These are phyloP conservation scores for Ondatra zibethicus DNA, from an alignment of 2,113 vertebrate genomes.

Conservation along the genomic window DNA sequence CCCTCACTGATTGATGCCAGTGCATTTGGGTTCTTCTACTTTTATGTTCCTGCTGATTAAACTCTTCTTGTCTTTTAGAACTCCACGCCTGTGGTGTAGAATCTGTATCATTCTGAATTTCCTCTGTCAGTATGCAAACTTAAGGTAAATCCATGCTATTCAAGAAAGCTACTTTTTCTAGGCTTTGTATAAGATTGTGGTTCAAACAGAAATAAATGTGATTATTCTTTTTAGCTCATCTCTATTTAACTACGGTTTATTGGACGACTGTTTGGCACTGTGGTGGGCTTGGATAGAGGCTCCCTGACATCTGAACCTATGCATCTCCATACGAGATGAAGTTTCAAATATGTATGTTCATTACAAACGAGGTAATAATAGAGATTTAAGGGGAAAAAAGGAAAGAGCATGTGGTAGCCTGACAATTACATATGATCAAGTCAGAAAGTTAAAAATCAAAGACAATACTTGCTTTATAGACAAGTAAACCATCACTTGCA, in stretches of 20 bases:
- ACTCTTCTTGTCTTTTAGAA: not conserved
- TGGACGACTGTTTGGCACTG: not conserved
- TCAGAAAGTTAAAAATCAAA: not conserved
- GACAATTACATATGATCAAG: not conserved
- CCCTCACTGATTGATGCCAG: not conserved
- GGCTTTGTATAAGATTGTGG: not conserved
- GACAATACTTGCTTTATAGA: not conserved
- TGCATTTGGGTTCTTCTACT: not conserved
- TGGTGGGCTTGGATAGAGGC: not conserved
- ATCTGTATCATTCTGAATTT: not conserved
- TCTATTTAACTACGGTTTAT: not conserved
- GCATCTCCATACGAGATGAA: not conserved
- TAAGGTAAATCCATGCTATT: not conserved
- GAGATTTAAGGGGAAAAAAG: not conserved
- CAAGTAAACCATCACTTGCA: constrained; percentile 34
- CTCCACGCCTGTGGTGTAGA: not conserved
- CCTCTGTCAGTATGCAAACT: not conserved
- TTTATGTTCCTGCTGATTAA: not conserved
- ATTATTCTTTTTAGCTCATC: not conserved
- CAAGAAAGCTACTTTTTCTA: not conserved
- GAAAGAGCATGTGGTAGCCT: not conserved
- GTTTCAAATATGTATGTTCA: not conserved
- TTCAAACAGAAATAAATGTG: not conserved
- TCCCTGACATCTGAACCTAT: not conserved
- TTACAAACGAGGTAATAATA: not conserved